These are phyloP conservation scores for Ophioninae sp. DNA, from an alignment of 2,888 invertebrate genomes.

Conservation along the genomic window DNA sequence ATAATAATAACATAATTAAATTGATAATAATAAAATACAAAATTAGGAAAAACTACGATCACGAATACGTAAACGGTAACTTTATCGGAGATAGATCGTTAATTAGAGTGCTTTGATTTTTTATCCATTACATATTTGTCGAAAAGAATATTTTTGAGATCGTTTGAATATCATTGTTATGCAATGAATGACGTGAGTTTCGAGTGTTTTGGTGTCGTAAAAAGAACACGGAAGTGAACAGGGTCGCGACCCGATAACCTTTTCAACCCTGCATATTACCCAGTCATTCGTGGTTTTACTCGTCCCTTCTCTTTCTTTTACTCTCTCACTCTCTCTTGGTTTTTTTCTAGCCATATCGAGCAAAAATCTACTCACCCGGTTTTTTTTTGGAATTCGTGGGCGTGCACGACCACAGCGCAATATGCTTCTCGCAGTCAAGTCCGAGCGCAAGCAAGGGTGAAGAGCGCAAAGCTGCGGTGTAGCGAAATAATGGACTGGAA, in stretches of 20 bases:
- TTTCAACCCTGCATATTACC: constrained; percentile 42
- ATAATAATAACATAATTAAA: not conserved
- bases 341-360: constrained; percentile 18
- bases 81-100: not conserved
- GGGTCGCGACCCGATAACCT: constrained; percentile 60
- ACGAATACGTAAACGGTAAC: not conserved
- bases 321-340: constrained; percentile 24
- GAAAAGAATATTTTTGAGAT: constrained; percentile 7
- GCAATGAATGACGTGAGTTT: constrained; percentile 15
- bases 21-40: not conserved
- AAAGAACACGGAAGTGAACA: constrained; percentile 40
- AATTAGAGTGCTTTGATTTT: not conserved
- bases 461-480: constrained; percentile 4
- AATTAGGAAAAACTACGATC: too few species aligned
- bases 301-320: constrained; percentile 44
- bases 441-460: constrained; percentile 7
- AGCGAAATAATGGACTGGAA: constrained; percentile 17
- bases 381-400: constrained; percentile 31
- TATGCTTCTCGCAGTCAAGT: constrained; percentile 27
- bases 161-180: constrained; percentile 13
- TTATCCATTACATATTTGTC: not conserved
- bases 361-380: constrained; percentile 28
- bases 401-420: constrained; percentile 23
- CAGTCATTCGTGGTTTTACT: constrained; percentile 5
- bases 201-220: constrained; percentile 26